Conservation (phyloP, 2,113 vertebrate genomes). For the Aegithalos caudatus region DNA sequence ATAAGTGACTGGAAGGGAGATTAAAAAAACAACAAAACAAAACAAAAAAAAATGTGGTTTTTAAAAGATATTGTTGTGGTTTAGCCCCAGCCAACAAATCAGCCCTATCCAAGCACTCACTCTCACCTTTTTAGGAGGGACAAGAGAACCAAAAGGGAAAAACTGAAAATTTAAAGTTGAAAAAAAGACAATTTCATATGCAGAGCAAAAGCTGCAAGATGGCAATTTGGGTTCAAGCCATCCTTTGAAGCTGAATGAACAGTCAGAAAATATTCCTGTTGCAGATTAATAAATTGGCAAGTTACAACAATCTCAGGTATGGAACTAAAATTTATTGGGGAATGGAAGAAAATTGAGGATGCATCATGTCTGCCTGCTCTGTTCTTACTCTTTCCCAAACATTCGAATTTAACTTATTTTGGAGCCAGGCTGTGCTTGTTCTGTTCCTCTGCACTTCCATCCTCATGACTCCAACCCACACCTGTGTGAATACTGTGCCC, state of each 20-base stretch:
- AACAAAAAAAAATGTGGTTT: not conserved
- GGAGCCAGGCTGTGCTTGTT: not conserved
- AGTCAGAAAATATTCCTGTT: not conserved
- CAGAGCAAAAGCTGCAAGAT: not conserved
- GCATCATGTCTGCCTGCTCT: not conserved
- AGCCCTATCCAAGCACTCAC: rapidly evolving
- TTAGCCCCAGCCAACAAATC: not conserved
- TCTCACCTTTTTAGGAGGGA: not conserved
- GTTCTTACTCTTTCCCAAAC: not conserved
- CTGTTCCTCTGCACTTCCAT: not conserved
- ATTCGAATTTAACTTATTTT: not conserved
- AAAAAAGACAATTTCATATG: not conserved
- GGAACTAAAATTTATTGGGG: not conserved
- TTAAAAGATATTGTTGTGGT: not conserved
- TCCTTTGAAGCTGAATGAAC: not conserved
- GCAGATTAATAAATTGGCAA: not conserved
- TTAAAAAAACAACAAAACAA: too few relatives aligned
- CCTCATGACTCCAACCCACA: not conserved
- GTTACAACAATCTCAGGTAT: not conserved
- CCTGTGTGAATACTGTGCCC: not conserved
- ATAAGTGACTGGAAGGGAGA: not conserved
- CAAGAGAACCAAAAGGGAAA: not conserved
- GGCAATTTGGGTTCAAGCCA: not conserved
- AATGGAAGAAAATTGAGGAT: not conserved
- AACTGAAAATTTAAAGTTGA: not conserved